phyloP scores from a whole-genome alignment of 2,888 invertebrate genomes.

The Podotricha telesiphe region DNA sequence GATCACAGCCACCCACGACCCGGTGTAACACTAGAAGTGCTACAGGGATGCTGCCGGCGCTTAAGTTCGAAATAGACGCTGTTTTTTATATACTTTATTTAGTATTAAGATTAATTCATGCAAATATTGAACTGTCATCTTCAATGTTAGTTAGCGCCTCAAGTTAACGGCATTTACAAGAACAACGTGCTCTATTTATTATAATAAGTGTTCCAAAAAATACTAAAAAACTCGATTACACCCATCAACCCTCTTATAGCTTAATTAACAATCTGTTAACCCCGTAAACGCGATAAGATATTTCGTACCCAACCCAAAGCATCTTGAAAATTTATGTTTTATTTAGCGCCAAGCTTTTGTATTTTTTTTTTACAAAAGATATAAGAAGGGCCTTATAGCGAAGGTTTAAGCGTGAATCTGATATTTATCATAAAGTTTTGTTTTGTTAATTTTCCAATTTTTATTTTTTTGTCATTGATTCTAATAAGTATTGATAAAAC shows the following conservation, averaged over 20 bases:
- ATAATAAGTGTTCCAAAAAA: background rate
- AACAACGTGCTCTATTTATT: background rate
- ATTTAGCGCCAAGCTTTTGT: slow-evolving; percentile 16
- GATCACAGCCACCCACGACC: too few species aligned
- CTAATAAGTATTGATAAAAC: background rate
- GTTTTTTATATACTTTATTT: too few species aligned
- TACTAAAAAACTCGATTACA: slow-evolving; percentile 7
- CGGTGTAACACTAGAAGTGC: too few species aligned
- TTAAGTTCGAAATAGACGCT: too few species aligned
- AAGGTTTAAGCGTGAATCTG: background rate
- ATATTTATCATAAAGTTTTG: background rate
- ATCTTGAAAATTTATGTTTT: slow-evolving; percentile 33
- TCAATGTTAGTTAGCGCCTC: background rate
- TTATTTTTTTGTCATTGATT: background rate
- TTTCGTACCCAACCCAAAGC: slow-evolving; percentile 29
- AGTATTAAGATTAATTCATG: background rate
- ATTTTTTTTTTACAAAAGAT: background rate
- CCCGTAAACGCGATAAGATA: slow-evolving; percentile 35
- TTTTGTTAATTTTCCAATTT: background rate
- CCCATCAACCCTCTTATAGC: slow-evolving; percentile 32
- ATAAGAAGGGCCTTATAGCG: background rate
- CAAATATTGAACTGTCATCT: background rate
- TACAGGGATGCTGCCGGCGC: too few species aligned
- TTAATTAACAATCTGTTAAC: slow-evolving; percentile 39
- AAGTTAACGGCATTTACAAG: background rate